These are phyloP conservation scores for Bactericera cockerelli DNA, from an alignment of 1,140 invertebrate species.

Conservation along the genomic window DNA sequence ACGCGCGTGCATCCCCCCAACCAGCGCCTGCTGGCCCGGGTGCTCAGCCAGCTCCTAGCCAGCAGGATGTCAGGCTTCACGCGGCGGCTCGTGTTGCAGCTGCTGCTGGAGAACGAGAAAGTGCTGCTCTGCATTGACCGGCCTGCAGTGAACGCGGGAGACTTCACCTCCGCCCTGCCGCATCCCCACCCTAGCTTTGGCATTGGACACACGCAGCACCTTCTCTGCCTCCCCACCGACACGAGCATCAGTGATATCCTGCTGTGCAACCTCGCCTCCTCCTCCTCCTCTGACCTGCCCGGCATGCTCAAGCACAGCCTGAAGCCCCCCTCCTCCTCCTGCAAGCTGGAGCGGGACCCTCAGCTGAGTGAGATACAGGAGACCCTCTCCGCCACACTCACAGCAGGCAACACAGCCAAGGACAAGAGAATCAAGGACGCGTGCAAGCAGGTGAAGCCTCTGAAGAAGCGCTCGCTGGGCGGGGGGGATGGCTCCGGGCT, in stretches of 20 bases:
- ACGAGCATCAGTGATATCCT: constrained; percentile 46
- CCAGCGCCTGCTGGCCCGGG: constrained; percentile 63
- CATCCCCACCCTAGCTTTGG: constrained; percentile 33
- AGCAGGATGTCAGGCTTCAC: constrained; percentile 65
- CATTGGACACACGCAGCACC: constrained; percentile 41
- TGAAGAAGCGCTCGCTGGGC: constrained; percentile 24
- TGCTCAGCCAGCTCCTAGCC: constrained; percentile 49
- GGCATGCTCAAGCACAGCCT: neutral
- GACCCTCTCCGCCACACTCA: constrained; percentile 33
- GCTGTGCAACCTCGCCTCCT: neutral
- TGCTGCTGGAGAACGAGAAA: constrained; percentile 72
- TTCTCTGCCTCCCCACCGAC: constrained; percentile 54
- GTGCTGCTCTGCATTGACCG: constrained; percentile 51
- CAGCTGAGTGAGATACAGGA: constrained; percentile 16
- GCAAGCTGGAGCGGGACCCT: neutral
- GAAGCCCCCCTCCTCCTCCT: neutral
- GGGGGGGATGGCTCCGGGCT: neutral
- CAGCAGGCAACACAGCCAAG: constrained; percentile 64
- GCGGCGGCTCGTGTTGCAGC: constrained; percentile 63
- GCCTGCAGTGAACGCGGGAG: constrained; percentile 21
- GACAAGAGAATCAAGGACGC: constrained; percentile 66
- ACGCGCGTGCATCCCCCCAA: constrained; percentile 72
- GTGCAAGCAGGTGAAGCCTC: constrained; percentile 35
- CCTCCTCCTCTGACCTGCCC: neutral
- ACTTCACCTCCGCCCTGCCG: constrained; percentile 24